phyloP scores from a whole-genome alignment of 1,140 invertebrate genomes.

The Mactra quadrangularis region DNA sequence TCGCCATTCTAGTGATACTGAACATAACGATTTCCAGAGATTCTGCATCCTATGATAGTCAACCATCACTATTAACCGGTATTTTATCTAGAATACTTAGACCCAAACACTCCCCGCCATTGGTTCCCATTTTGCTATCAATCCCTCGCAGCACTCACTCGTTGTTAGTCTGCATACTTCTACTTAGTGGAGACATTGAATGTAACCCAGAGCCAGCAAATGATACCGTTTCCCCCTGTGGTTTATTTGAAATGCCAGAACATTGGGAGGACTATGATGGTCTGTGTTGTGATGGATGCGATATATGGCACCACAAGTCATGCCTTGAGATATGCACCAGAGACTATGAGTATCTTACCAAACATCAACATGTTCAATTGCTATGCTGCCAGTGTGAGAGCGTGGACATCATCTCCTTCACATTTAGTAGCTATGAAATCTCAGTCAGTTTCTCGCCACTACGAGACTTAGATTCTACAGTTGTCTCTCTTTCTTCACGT shows the following conservation, averaged over 20 bases:
- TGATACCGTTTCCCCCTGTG: slow-evolving; percentile 51
- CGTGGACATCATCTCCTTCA: slow-evolving; percentile 10
- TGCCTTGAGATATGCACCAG: slow-evolving; percentile 46
- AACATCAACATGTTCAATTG: slow-evolving; percentile 49
- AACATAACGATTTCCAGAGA: too few species aligned
- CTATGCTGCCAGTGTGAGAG: slow-evolving; percentile 53
- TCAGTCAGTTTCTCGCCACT: background rate
- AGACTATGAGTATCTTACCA: slow-evolving; percentile 47
- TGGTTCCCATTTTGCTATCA: too few species aligned
- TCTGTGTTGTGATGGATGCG: slow-evolving; percentile 51
- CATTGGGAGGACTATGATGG: slow-evolving; percentile 35
- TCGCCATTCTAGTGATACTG: too few species aligned
- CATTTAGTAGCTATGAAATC: slow-evolving; percentile 13
- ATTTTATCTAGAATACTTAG: too few species aligned
- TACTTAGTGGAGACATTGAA: slow-evolving; percentile 52
- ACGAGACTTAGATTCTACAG: background rate
- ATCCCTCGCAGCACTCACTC: too few species aligned
- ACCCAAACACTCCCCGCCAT: too few species aligned
- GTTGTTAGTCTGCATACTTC: slow-evolving; percentile 25
- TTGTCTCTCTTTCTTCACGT: background rate
- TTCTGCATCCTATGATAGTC: too few species aligned
- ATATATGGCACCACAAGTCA: slow-evolving; percentile 58
- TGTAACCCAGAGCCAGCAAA: slow-evolving; percentile 51
- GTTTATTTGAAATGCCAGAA: slow-evolving; percentile 48
- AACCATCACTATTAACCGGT: too few species aligned